Base-by-base conservation (phyloP, 92 coral and sea anemone genomes). In the Phenganax subtilis region DNA sequence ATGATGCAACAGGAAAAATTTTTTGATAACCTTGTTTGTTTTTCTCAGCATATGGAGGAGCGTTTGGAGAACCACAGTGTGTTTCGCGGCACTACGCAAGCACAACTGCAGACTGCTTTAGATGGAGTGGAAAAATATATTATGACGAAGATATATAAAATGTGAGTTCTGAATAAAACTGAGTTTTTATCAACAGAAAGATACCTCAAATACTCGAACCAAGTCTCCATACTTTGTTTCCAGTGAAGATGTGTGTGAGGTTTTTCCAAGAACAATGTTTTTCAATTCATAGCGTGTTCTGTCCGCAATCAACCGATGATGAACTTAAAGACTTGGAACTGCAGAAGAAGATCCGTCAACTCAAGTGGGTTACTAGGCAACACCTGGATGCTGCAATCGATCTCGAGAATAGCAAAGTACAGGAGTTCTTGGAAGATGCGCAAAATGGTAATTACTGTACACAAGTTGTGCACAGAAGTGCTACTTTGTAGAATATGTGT, bases 381-480 rank as follows among this genome's bases (percentile, higher is more conserved):
- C 99, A 96, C 75, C 89, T 96, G 25, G 99, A 96, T 85, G 99
- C 99, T 17, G 97, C 93, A 9, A 92, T 96, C 31, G 96, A 92
- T 60, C 87, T 88, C 14, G 86, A 85, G 30, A 90, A 78, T 57
- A 90, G 86, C 20, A 83, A 86, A 72, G 99, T 92, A 14, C 89
- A 80, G 53, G 86, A 88, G 85, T 85, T 96, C 59, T 78, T 96
- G 47, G 92, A 96, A 64, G 93, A 92, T 72, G 91, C 99, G 57
- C 96, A 92, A 28, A 92, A 96, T 75, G 94, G 94, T 90, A 86
- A 53, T 66, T 16, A 55, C 47, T 37, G 47, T 37, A 5, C 47
- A 37, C 47, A 37, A 37, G 5, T 37, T 37, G 47, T 5, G 47
- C 47, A 37, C 47, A 37, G 47, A 37, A 37, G 47, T 37, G 47